Base-by-base conservation (phyloP, 2,888 invertebrate genomes). In the Mythimna lalbum region DNA sequence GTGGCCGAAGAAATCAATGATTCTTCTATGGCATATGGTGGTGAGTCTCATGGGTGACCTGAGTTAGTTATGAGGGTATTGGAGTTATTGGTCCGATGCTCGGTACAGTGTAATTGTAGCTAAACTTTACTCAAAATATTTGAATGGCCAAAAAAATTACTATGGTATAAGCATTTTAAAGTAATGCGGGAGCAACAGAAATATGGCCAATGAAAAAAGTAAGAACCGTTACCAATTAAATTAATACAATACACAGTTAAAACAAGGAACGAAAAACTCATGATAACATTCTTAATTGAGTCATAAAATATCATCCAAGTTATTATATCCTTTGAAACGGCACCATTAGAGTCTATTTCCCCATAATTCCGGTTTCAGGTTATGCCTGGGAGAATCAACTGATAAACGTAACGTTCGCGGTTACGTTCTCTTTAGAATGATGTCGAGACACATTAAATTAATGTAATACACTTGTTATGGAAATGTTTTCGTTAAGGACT, bases 381-480 rank as follows among this genome's bases (percentile, higher is more conserved):
- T 71, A 70, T 60, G 43, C 71, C 50, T 63, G 52, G 52, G 21
- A 60, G 53, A 59, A 77, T 71, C 21, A 57, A 69, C 72, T 68
- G 67, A 69, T 56, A 72, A 74, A 76, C 73, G 73, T 70, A 59
- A 76, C 63, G 66, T 61, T 50, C 10, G 43, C 36, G 63, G 72
- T 83, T 60, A 59, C 59, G 70, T 80, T 76, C 70, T n/a, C 65
- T 76, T 72, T 57, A 63, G 31, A 69, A 71, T n/a, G 79, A 65
- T 43, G 76, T 72, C 36, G 43, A 70, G 68, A 67, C 31, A 62
- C 68, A 80, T 83, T 73, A 57, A 74, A 59, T 83, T 76, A 67
- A 68, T 73, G 73, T 69, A 31, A 57, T 66, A 59, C 63, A 76
- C 63, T 73, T 69, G 71, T 67, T 68, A 55, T 56, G 72, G 49